These are phyloP conservation scores for Diuraphis noxia DNA, from an alignment of 1,140 invertebrate genomes.

Conservation along the genomic window DNA sequence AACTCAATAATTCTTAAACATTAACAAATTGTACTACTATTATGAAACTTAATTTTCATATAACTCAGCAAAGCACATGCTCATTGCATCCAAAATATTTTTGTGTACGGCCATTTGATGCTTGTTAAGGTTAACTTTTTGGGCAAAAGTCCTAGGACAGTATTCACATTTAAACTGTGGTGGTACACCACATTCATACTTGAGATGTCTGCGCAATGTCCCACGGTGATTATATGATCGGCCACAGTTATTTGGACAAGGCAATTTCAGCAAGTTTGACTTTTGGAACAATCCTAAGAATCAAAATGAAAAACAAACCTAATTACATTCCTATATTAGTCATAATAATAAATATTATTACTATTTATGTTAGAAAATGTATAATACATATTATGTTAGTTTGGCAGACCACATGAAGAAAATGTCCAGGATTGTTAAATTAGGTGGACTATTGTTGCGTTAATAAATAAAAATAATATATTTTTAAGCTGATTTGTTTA, in stretches of 20 bases:
- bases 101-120: conserved; percentile 56
- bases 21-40: background rate
- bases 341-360: background rate
- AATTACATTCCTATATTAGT: background rate
- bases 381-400: conserved; percentile 3
- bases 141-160: conserved; percentile 57
- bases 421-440: conserved; percentile 15
- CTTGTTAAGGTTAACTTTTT: conserved; percentile 60
- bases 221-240: conserved; percentile 57
- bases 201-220: conserved; percentile 55
- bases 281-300: background rate
- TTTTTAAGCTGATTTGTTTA: background rate
- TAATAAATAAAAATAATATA: background rate
- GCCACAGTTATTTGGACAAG: conserved; percentile 57
- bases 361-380: background rate
- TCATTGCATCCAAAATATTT: conserved; percentile 36
- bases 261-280: background rate
- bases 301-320: conserved; percentile 25
- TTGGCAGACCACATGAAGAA: background rate
- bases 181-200: conserved; percentile 56
- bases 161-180: conserved; percentile 56
- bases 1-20: background rate
- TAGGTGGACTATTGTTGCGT: background rate
- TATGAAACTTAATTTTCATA: background rate
- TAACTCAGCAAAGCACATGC: conserved; percentile 32